Conservation (phyloP, 1,140 invertebrate species). For the Drosophila guanche region DNA sequence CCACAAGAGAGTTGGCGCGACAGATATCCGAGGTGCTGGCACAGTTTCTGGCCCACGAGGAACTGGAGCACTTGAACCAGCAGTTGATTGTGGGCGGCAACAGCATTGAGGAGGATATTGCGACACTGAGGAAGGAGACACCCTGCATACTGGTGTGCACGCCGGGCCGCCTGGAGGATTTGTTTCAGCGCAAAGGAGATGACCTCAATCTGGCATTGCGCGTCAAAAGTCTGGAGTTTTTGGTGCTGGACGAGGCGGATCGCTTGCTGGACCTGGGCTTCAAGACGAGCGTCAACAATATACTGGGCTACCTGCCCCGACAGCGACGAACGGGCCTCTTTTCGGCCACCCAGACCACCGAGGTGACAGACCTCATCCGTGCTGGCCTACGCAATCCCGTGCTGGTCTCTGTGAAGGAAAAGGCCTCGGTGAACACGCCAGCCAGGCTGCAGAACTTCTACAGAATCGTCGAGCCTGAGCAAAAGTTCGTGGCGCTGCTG, state of each 20-base stretch:
- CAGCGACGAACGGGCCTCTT: slow-evolving; percentile 98
- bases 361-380: slow-evolving; percentile 94
- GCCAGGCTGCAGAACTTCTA: slow-evolving; percentile 93
- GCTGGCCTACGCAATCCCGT: slow-evolving; percentile 98
- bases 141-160: slow-evolving; percentile 95
- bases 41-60: slow-evolving; percentile 83
- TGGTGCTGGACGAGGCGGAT: slow-evolving; percentile 99
- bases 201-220: slow-evolving; percentile 87
- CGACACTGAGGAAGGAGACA: slow-evolving; percentile 88
- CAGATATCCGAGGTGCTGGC: slow-evolving; percentile 93
- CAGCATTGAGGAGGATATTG: slow-evolving; percentile 89
- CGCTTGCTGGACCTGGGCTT: slow-evolving; percentile 96
- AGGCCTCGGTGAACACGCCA: slow-evolving; percentile 91
- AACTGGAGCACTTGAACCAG: slow-evolving; percentile 84
- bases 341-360: slow-evolving; percentile 99
- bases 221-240: slow-evolving; percentile 92
- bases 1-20: slow-evolving; percentile 95
- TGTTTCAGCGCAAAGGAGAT: slow-evolving; percentile 88
- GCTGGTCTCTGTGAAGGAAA: slow-evolving; percentile 94
- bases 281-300: slow-evolving; percentile 93
- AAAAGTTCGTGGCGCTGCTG: slow-evolving; percentile 84
- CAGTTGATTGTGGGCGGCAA: slow-evolving; percentile 93
- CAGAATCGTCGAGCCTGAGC: slow-evolving; percentile 88
- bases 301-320: slow-evolving; percentile 95
- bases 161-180: slow-evolving; percentile 95